Evolutionary conservation across 30 jellyfish, hydroid and myxozoan species (phyloP).

Genomic region (Chrysaora quinquecirrha): DNA sequence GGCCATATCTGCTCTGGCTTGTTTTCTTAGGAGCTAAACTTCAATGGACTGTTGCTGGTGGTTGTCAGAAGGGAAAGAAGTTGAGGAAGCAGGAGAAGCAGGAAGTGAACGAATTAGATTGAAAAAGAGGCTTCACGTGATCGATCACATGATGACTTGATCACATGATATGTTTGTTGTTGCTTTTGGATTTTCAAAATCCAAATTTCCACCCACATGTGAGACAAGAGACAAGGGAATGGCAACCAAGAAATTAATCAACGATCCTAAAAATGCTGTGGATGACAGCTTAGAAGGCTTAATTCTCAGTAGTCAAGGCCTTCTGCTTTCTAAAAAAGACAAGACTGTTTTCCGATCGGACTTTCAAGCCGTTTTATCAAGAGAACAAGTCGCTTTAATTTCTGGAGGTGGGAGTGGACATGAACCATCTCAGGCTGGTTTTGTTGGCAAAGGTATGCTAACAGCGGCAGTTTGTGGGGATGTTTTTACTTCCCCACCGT

Average conservation of each 20-base stretch:
- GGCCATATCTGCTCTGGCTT: too few relatives aligned
- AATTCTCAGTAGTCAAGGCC: slow-evolving; percentile 39
- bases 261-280: slow-evolving; percentile 72
- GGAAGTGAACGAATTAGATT: too few relatives aligned
- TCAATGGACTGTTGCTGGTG: too few relatives aligned
- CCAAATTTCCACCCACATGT: too few relatives aligned
- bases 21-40: too few relatives aligned
- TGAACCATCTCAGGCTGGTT: slow-evolving; percentile 97
- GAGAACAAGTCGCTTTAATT: slow-evolving; percentile 74
- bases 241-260: slow-evolving; percentile 83
- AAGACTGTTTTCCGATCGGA: slow-evolving; percentile 79
- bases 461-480: slow-evolving; percentile 98
- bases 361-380: slow-evolving; percentile 35
- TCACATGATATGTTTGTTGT: too few relatives aligned
- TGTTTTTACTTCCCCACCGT: slow-evolving; percentile 94
- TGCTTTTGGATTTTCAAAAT: too few relatives aligned
- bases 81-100: too few relatives aligned
- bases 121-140: too few relatives aligned
- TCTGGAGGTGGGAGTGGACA: slow-evolving; percentile 99
- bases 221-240: too few relatives aligned
- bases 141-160: too few relatives aligned
- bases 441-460: slow-evolving; percentile 92
- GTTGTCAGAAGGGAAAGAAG: too few relatives aligned
- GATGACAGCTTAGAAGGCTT: slow-evolving; percentile 84
- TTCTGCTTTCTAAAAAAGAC: slow-evolving; percentile 52